A percentile compares a stretch with the other conserved stretches of the same genome.
Evolutionary conservation across 1,140 invertebrate species (phyloP).

Genomic region (Pseudomyrmex gracilis): DNA sequence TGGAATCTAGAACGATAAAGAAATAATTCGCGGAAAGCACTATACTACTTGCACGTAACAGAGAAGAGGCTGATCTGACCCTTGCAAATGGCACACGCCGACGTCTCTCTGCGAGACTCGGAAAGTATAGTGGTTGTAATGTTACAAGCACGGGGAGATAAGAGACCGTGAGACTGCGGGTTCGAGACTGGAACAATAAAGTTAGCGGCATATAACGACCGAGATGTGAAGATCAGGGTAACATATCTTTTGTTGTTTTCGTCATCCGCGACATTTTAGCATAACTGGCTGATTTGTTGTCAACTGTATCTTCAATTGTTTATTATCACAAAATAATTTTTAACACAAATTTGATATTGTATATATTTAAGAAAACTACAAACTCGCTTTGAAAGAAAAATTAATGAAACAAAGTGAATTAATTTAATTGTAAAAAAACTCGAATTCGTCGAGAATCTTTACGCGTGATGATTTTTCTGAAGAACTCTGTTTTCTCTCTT

Average conservation of each 20-base stretch:
- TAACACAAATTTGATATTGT: not conserved
- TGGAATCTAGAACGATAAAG: slow-evolving; percentile 36
- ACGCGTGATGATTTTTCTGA: not conserved
- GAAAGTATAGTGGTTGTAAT: slow-evolving; percentile 56
- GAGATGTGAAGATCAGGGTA: slow-evolving; percentile 34
- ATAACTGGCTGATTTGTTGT: not conserved
- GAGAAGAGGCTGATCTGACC: slow-evolving; percentile 50
- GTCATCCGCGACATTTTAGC: slow-evolving; percentile 28
- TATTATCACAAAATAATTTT: not conserved
- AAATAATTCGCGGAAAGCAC: slow-evolving; percentile 51
- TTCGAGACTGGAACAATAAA: slow-evolving; percentile 55
- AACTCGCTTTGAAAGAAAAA: no score
- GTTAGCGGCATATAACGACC: slow-evolving; percentile 43
- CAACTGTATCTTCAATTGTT: not conserved
- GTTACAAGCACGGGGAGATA: slow-evolving; percentile 60
- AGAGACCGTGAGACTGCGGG: slow-evolving; percentile 48
- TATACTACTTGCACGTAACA: slow-evolving; percentile 47
- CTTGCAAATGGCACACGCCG: slow-evolving; percentile 9
- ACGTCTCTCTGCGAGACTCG: slow-evolving; percentile 24
- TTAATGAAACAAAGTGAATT: no score
- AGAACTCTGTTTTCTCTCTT: not conserved
- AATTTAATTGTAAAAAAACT: no score
- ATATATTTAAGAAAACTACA: no score
- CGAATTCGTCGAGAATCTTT: no score
- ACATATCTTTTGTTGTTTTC: slow-evolving; percentile 12